Evolutionary conservation across 2,113 vertebrate genomes (phyloP), one percentile per base, ranked within the genome.

Genomic region (Pelodiscus sinensis): DNA sequence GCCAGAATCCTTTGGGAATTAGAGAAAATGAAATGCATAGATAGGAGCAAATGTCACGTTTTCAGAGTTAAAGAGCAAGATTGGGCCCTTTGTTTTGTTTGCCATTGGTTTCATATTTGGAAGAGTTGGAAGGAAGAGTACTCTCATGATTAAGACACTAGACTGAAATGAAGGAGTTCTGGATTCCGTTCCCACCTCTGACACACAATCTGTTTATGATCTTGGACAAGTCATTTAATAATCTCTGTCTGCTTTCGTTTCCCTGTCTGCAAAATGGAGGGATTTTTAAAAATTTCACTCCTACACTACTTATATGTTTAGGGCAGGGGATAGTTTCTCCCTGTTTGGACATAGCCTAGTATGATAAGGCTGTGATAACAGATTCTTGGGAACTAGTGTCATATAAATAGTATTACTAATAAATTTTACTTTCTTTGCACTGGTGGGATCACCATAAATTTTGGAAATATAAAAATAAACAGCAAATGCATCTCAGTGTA

Each of bases 361-460:
- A 24, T 31, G 27, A 57, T 50, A 58, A 82, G 68, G 83, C 85
- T 54, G 65, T 90, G 54, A 16, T 16, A 1, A 58, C 57, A 21
- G 8, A 78, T 87, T 86, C 82, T 95, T 44, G 85, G 65, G 73
- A 55, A 35, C 29, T 77, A 58, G 82, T 84, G 80, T 87, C 78
- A 81, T 87, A 94, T 60, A 85, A 84, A 52, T 65, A 91, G 84
- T 89, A 79, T 29, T 95, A 90, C 86, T 82, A 91, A 58, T 90
- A 91, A 86, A 90, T 90, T 87, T 86, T 29, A 85, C 51, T 29
- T 94, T 91, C 9, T 4, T 84, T 95, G 94, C 21, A 3, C 81
- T 91, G 81, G 35, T 25, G 24, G 73, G 22, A 50, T 22, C 73
- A 13, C 22, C 73, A 44, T 11, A 50, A 35, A 25, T 77, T 11